These are phyloP conservation scores for Ceratina calcarata DNA, from an alignment of 1,140 invertebrate species.

Conservation along the genomic window DNA sequence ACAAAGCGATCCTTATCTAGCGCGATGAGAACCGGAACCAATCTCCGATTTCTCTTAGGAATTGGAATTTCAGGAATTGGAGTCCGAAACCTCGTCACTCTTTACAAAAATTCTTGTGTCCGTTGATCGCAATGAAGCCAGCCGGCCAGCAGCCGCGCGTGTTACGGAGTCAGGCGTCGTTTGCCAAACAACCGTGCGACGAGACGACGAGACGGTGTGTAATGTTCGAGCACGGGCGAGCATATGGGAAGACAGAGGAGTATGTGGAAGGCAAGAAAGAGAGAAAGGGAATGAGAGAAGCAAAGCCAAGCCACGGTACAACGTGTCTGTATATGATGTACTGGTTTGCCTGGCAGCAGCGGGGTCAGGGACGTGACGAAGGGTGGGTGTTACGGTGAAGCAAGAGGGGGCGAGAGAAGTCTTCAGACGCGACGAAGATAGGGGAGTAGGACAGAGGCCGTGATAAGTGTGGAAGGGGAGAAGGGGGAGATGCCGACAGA, in stretches of 20 bases:
- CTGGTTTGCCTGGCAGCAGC: slow-evolving; percentile 57
- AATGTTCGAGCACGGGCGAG: slow-evolving; percentile 46
- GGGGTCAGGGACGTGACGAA: slow-evolving; percentile 58
- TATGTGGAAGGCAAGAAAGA: slow-evolving; percentile 26
- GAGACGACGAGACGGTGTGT: slow-evolving; percentile 29
- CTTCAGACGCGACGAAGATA: slow-evolving; percentile 29
- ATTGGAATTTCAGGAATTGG: too few relatives aligned
- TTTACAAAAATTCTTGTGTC: background rate
- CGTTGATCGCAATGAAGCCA: background rate
- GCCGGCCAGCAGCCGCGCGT: background rate
- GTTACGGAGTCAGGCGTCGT: slow-evolving; percentile 4
- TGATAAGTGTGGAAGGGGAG: slow-evolving; percentile 21
- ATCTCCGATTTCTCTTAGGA: too few relatives aligned
- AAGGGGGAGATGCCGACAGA: slow-evolving; percentile 37
- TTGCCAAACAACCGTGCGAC: slow-evolving; percentile 40
- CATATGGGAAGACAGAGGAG: slow-evolving; percentile 44
- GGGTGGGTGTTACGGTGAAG: slow-evolving; percentile 57
- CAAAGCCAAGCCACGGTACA: slow-evolving; percentile 10
- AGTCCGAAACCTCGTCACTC: too few relatives aligned
- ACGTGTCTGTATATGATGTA: slow-evolving; percentile 64
- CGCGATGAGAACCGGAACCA: too few relatives aligned
- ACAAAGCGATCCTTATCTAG: too few relatives aligned
- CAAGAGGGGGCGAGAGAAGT: slow-evolving; percentile 40
- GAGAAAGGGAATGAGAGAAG: background rate
- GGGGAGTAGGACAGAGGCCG: slow-evolving; percentile 10